Percentiles rank a stretch among this genome's conserved stretches.
Evolutionary conservation across 2,888 invertebrate genomes (phyloP).

Genomic region (Drosophila rubida): DNA sequence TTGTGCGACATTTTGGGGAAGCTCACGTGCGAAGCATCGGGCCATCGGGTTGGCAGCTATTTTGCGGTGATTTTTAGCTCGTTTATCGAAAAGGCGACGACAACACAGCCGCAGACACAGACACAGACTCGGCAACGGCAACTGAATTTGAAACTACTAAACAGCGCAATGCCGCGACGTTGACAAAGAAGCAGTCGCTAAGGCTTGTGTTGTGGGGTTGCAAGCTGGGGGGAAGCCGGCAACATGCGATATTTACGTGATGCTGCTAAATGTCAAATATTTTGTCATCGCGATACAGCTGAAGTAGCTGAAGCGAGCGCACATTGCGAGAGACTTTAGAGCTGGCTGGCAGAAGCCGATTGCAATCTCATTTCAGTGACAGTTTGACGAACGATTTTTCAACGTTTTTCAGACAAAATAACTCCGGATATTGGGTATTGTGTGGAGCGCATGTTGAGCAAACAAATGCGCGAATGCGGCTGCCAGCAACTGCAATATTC

Average conservation of each 20-base stretch:
- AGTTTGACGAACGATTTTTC: slow-evolving; percentile 67
- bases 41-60: slow-evolving; percentile 41
- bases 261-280: slow-evolving; percentile 77
- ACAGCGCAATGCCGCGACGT: background rate
- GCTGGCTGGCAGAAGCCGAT: slow-evolving; percentile 22
- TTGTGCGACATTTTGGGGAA: slow-evolving; percentile 57
- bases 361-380: slow-evolving; percentile 59
- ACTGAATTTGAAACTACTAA: slow-evolving; percentile 18
- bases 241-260: slow-evolving; percentile 63
- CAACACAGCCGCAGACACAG: background rate
- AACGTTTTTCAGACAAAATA: slow-evolving; percentile 48
- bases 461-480: background rate
- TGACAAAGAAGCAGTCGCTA: background rate
- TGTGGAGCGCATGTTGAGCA: slow-evolving; percentile 8
- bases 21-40: slow-evolving; percentile 45
- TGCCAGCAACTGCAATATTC: slow-evolving; percentile 7
- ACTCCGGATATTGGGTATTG: slow-evolving; percentile 36
- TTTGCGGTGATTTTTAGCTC: slow-evolving; percentile 75
- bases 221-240: slow-evolving; percentile 13
- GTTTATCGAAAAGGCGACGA: slow-evolving; percentile 50
- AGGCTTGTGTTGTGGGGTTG: background rate
- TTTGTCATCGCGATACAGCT: slow-evolving; percentile 59
- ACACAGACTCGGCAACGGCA: slow-evolving; percentile 2
- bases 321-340: slow-evolving; percentile 9
- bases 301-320: background rate